Evolutionary conservation across 1,140 invertebrate genomes (phyloP).

Genomic region (Drosophila repletoides): DNA sequence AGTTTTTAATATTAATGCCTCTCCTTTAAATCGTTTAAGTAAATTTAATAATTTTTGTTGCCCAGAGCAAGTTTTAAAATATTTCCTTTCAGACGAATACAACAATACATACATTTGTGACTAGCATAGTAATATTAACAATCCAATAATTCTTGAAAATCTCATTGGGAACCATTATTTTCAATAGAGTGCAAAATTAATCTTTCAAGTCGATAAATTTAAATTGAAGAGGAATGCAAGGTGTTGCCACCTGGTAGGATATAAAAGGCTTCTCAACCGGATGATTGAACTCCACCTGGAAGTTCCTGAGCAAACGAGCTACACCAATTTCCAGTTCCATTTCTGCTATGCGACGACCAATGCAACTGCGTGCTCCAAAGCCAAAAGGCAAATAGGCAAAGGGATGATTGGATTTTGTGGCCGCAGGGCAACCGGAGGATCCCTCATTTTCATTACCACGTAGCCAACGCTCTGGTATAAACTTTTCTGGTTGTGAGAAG

Average conservation of each 20-base stretch:
- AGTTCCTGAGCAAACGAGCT: slow-evolving; percentile 84
- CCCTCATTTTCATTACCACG: slow-evolving; percentile 32
- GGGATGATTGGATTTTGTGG: slow-evolving; percentile 83
- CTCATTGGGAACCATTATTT: no score
- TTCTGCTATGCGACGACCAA: slow-evolving; percentile 87
- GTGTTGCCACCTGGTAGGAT: slow-evolving; percentile 32
- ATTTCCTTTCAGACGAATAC: no score
- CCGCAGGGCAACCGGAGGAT: background rate
- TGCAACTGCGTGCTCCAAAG: slow-evolving; percentile 84
- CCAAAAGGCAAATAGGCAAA: slow-evolving; percentile 86
- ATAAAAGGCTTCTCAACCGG: slow-evolving; percentile 43
- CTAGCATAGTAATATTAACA: no score
- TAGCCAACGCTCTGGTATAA: slow-evolving; percentile 85
- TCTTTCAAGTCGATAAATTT: slow-evolving; percentile 41
- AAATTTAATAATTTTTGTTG: no score
- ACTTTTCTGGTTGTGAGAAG: slow-evolving; percentile 83
- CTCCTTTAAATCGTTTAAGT: no score
- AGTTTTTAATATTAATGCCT: no score
- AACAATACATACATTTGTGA: no score
- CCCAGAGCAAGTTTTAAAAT: no score
- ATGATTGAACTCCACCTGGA: slow-evolving; percentile 83
- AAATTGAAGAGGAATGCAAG: slow-evolving; percentile 50
- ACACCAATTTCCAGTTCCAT: slow-evolving; percentile 87
- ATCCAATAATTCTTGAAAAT: no score
- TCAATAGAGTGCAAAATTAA: no score